A percentile compares a stretch with the other conserved stretches of the same genome.
phyloP scores from a whole-genome alignment of 2,113 vertebrate species.

The Odontesthes bonariensis region DNA sequence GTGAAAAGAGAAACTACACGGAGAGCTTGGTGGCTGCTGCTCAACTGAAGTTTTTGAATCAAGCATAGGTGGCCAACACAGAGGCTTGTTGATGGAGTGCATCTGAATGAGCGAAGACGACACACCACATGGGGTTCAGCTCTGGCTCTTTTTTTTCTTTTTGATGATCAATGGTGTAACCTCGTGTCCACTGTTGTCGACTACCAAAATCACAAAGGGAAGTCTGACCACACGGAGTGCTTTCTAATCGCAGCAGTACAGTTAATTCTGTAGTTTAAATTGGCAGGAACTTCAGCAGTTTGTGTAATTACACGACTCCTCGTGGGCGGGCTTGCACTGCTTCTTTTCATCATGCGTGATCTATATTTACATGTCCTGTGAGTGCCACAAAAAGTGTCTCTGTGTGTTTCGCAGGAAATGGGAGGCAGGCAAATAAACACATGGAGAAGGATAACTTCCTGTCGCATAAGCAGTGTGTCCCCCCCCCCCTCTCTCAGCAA shows the following conservation, averaged over 20 bases:
- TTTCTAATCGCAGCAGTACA: neutral
- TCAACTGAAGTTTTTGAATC: slow-evolving; percentile 53
- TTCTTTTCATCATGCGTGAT: slow-evolving; percentile 39
- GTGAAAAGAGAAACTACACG: slow-evolving; percentile 20
- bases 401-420: slow-evolving; percentile 67
- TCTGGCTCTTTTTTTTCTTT: neutral
- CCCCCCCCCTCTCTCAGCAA: slow-evolving; percentile 1
- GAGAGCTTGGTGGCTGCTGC: slow-evolving; percentile 49
- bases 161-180: neutral
- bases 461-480: slow-evolving; percentile 11
- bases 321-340: slow-evolving; percentile 12
- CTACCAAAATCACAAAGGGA: neutral
- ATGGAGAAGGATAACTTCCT: slow-evolving; percentile 64
- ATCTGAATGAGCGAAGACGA: slow-evolving; percentile 31
- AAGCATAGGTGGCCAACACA: neutral
- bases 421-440: slow-evolving; percentile 70
- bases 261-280: slow-evolving; percentile 20
- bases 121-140: neutral
- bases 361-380: slow-evolving; percentile 25
- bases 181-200: neutral
- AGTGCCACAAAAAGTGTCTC: slow-evolving; percentile 34
- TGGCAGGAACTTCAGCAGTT: slow-evolving; percentile 8
- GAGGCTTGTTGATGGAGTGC: slow-evolving; percentile 12
- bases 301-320: slow-evolving; percentile 37
- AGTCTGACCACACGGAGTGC: neutral